A percentile compares a stretch with the other conserved stretches of the same genome.
phyloP scores from a whole-genome alignment of 2,797 vertebrate species.

The Paguma larvata region DNA sequence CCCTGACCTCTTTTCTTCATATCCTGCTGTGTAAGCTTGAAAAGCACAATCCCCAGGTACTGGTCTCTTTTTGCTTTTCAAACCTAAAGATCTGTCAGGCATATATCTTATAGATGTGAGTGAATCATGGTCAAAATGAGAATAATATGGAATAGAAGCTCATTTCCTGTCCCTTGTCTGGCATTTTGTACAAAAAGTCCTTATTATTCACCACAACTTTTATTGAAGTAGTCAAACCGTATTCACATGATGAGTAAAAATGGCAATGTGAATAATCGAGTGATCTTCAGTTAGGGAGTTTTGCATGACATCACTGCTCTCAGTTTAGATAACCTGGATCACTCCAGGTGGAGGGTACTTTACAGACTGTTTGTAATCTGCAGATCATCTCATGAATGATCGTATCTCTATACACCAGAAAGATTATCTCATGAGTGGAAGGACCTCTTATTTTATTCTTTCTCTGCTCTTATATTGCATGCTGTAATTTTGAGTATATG shows the following conservation, averaged over 20 bases:
- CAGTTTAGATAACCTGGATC: background rate
- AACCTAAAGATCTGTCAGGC: slow-evolving; percentile 22
- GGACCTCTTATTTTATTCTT: background rate
- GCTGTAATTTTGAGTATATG: background rate
- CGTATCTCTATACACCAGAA: background rate
- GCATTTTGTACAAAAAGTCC: slow-evolving; percentile 52
- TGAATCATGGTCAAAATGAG: slow-evolving; percentile 65
- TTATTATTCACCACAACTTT: slow-evolving; percentile 48
- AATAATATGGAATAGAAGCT: slow-evolving; percentile 29
- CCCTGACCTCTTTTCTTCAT: slow-evolving; percentile 73
- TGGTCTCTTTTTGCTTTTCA: slow-evolving; percentile 55
- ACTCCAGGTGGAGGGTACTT: background rate
- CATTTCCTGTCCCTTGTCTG: slow-evolving; percentile 61
- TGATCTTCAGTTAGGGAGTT: background rate
- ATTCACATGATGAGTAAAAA: background rate
- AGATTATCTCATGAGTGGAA: background rate
- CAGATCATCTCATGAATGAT: background rate
- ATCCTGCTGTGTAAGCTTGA: slow-evolving; percentile 73
- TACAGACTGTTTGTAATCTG: background rate
- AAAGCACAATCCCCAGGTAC: slow-evolving; percentile 48
- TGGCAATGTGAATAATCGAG: slow-evolving; percentile 29
- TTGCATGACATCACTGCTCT: background rate
- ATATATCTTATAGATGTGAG: slow-evolving; percentile 25
- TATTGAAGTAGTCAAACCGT: slow-evolving; percentile 51
- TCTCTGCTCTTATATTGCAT: background rate